phyloP scores from a whole-genome alignment of 2,113 vertebrate species.

The Indicator indicator region DNA sequence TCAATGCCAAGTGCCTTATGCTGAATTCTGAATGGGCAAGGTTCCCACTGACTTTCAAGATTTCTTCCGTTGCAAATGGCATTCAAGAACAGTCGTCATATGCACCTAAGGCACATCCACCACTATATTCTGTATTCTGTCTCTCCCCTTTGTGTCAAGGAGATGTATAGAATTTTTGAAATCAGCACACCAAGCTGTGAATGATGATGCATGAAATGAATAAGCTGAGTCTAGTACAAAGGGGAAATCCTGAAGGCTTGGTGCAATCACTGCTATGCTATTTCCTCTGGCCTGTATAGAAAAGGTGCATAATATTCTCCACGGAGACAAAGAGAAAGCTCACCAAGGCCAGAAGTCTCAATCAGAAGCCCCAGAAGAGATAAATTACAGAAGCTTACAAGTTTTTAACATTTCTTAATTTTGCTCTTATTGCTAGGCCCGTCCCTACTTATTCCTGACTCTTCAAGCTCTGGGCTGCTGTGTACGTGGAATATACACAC shows the following conservation, averaged over 20 bases:
- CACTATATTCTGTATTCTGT: constrained; percentile 14
- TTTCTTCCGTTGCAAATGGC: constrained; percentile 38
- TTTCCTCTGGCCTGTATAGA: constrained; percentile 53
- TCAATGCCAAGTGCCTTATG: constrained; percentile 50
- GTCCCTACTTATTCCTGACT: background rate
- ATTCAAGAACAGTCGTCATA: background rate
- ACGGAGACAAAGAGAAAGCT: constrained; percentile 46
- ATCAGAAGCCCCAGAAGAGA: constrained; percentile 55
- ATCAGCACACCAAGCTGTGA: constrained; percentile 58
- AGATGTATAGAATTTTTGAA: constrained; percentile 51
- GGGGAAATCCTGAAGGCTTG: constrained; percentile 57
- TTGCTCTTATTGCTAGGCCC: background rate
- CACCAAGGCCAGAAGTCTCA: constrained; percentile 42
- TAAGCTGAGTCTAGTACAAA: constrained; percentile 46
- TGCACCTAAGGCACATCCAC: constrained; percentile 18
- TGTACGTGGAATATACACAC: background rate
- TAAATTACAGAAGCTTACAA: constrained; percentile 4
- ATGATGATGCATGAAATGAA: constrained; percentile 64
- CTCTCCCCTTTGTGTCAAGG: constrained; percentile 56
- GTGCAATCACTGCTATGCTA: constrained; percentile 55
- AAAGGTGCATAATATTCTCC: constrained; percentile 65
- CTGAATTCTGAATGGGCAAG: constrained; percentile 39
- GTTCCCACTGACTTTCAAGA: constrained; percentile 62
- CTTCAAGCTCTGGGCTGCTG: background rate
- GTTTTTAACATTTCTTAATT: constrained; percentile 22